Conservation (phyloP, 2,113 vertebrate species). For the Rhinichthys klamathensis region DNA sequence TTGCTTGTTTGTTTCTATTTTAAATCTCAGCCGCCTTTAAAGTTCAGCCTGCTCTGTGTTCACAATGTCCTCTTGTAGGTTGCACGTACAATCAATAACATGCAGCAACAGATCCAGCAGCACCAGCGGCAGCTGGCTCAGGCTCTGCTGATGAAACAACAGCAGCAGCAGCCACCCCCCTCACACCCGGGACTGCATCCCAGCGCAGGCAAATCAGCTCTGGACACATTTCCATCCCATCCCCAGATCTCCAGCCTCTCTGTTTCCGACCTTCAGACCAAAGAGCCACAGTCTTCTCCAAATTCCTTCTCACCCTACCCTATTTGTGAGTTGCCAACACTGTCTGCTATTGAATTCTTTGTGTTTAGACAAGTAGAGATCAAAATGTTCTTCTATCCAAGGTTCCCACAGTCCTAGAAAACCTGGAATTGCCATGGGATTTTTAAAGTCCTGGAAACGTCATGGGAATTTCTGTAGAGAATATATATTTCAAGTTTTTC, state of each 20-base stretch:
- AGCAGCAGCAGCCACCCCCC: slow-evolving; percentile 71
- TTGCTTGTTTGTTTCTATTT: background rate
- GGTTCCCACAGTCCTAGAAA: background rate
- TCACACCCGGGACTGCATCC: slow-evolving; percentile 89
- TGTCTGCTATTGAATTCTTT: background rate
- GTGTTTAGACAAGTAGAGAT: background rate
- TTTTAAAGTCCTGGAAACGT: background rate
- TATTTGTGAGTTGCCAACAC: slow-evolving; percentile 81
- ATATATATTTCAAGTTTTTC: background rate
- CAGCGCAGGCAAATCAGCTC: slow-evolving; percentile 88
- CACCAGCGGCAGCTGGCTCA: slow-evolving; percentile 99
- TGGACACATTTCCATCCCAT: slow-evolving; percentile 92
- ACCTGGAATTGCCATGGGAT: background rate
- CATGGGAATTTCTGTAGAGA: background rate
- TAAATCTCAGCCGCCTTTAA: background rate
- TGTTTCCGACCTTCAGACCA: slow-evolving; percentile 97
- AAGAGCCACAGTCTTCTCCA: slow-evolving; percentile 96
- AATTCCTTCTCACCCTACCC: slow-evolving; percentile 91
- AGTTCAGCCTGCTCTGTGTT: background rate
- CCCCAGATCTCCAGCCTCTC: slow-evolving; percentile 88
- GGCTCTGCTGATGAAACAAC: slow-evolving; percentile 96
- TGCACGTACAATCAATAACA: slow-evolving; percentile 99
- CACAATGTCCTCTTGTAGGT: slow-evolving; percentile 75
- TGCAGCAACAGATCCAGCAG: slow-evolving; percentile 99
- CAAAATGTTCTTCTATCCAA: background rate